phyloP scores from a whole-genome alignment of 2,888 invertebrate genomes.

The Dione juno region DNA sequence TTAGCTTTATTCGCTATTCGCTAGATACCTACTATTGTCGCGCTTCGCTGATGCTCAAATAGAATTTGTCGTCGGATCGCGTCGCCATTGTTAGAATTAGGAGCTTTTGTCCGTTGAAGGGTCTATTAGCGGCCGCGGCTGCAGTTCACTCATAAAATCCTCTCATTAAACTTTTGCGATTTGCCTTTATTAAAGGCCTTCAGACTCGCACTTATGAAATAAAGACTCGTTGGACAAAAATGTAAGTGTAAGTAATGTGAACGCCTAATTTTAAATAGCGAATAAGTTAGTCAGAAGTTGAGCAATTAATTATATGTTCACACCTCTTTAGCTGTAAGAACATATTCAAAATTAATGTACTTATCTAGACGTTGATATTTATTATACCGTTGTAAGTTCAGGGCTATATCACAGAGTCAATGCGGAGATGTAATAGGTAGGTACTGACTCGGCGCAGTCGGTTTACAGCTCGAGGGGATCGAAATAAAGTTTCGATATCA shows the following conservation, averaged over 20 bases:
- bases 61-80: slow-evolving; percentile 17
- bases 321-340: too few species aligned
- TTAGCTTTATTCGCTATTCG: slow-evolving; percentile 30
- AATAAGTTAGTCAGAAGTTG: too few species aligned
- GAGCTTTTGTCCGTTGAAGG: slow-evolving; percentile 27
- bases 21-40: slow-evolving; percentile 27
- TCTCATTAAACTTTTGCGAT: slow-evolving; percentile 35
- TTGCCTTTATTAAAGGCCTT: slow-evolving; percentile 27
- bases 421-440: slow-evolving; percentile 9
- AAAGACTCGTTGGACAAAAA: slow-evolving; percentile 16
- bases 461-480: slow-evolving; percentile 21
- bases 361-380: too few species aligned
- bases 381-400: not conserved
- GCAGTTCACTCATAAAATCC: slow-evolving; percentile 32
- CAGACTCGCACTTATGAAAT: slow-evolving; percentile 14
- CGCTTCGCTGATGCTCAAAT: slow-evolving; percentile 22
- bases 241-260: not conserved
- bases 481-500: slow-evolving; percentile 57
- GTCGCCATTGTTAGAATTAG: slow-evolving; percentile 21
- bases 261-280: not conserved
- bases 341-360: too few species aligned
- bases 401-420: slow-evolving; percentile 4
- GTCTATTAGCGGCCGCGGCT: slow-evolving; percentile 31
- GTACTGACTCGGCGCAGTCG: not conserved
- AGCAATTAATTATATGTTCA: too few species aligned